Base-by-base conservation (phyloP, 64 coral and sea anemone species). In the Platygyra sinensis region DNA sequence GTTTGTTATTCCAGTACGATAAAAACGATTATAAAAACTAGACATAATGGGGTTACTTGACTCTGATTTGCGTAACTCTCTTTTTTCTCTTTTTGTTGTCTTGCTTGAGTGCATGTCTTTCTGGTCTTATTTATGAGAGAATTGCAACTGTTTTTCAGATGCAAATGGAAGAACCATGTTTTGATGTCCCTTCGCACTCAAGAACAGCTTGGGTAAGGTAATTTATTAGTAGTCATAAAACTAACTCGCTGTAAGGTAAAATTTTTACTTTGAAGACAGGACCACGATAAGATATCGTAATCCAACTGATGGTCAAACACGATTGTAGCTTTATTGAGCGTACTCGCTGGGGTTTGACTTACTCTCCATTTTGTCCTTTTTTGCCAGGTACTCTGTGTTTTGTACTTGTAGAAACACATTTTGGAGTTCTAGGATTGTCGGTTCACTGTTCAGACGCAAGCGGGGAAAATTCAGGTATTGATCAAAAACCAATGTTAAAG, bases 351-450 rank as follows among this genome's bases (percentile, higher is more conserved):
- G 42, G 4, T 46, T 3, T 46, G 42, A 5, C 5, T 22, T 16
- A 30, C 24, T 50, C 5, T 3, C 30, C 72, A 32, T 69, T 72
- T 67, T 2, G 30, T 51, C 30, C n/a, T 77, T 63, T 10, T 80
- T 17, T 72, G 29, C 33, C 74, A 98, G 96, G 80, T 98, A 98
- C 84, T 98, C 96, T 51, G 92, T 98, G 42, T 94, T 92, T 49
- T 94, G 96, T 54, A 80, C 92, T 63, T 98, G 96, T 86, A 89
- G 96, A 42, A 94, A 98, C 63, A 98, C 96, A 2, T 98, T n/a
- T 98, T 86, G 96, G 96, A 79, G 85, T 98, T 91, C 73, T 98
- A 29, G 93, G 96, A 25, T 98, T 94, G 76, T 98, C 96, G 65
- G 89, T 98, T n/a, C 60, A 94, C 96, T 25, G 85, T 98, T 51